These are phyloP conservation scores for Telenomus remus DNA, from an alignment of 1,140 invertebrate genomes.

Conservation along the genomic window DNA sequence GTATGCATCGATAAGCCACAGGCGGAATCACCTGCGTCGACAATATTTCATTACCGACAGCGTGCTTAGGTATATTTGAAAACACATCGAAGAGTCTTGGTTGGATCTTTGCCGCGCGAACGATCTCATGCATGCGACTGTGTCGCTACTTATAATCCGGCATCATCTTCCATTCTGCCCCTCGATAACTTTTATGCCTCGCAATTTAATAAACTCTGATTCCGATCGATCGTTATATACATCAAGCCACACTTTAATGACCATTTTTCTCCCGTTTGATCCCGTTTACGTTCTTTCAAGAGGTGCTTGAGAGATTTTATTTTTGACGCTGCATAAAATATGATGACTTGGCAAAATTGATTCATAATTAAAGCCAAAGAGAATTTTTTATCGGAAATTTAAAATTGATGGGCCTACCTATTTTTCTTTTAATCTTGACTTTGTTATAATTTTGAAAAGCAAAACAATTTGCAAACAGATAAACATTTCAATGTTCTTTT, in stretches of 20 bases:
- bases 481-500: slow-evolving; percentile 47
- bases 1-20: slow-evolving; percentile 40
- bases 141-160: slow-evolving; percentile 43
- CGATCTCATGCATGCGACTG: slow-evolving; percentile 32
- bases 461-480: slow-evolving; percentile 21
- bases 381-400: too few species aligned
- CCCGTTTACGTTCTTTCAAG: slow-evolving; percentile 1
- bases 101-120: slow-evolving; percentile 26
- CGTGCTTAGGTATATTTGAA: slow-evolving; percentile 45
- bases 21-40: slow-evolving; percentile 44
- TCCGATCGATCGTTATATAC: slow-evolving; percentile 34
- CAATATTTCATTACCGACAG: slow-evolving; percentile 41
- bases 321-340: not conserved
- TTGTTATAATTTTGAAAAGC: slow-evolving; percentile 12
- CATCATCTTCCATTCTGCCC: slow-evolving; percentile 44
- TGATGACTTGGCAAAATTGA: not conserved
- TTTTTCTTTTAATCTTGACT: slow-evolving; percentile 4
- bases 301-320: not conserved
- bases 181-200: slow-evolving; percentile 37
- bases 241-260: slow-evolving; percentile 16
- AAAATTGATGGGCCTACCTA: too few species aligned
- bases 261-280: slow-evolving; percentile 11
- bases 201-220: slow-evolving; percentile 51
- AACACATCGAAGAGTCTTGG: slow-evolving; percentile 41
- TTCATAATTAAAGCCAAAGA: not conserved